A percentile compares a stretch with the other conserved stretches of the same genome.
These are phyloP conservation scores for Zaprionus lachaisei DNA, from an alignment of 1,140 invertebrate species.

Conservation along the genomic window DNA sequence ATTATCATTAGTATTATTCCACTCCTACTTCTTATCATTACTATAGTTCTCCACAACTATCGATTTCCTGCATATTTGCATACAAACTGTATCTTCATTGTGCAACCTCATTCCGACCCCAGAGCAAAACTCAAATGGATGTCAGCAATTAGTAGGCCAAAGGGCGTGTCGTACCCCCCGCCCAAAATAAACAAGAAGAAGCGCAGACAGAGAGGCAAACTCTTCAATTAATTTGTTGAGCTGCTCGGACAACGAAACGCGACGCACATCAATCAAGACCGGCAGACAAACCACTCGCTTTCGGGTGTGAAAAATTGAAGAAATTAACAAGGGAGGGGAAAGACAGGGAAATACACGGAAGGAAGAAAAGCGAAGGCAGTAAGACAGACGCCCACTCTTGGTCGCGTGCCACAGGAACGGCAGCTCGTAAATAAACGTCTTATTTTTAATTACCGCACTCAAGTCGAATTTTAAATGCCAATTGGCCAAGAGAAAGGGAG, in stretches of 20 bases:
- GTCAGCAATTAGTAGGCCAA: conserved; percentile 72
- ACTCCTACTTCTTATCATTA: neutral
- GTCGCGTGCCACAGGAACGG: conserved; percentile 63
- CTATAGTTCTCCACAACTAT: neutral
- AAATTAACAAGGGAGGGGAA: conserved; percentile 21
- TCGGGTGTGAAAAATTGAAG: conserved; percentile 63
- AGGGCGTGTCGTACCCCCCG: conserved; percentile 43
- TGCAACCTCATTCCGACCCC: neutral
- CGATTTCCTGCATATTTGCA: neutral
- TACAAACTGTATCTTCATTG: neutral
- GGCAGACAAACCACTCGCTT: conserved; percentile 24
- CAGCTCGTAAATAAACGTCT: conserved; percentile 72
- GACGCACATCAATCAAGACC: conserved; percentile 68
- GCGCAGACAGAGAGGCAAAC: conserved; percentile 25
- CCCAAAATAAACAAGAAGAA: conserved; percentile 13
- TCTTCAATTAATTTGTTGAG: conserved; percentile 78
- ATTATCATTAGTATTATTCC: neutral
- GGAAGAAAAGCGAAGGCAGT: neutral
- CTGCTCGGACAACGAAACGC: conserved; percentile 58
- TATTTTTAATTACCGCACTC: conserved; percentile 77
- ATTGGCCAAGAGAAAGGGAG: conserved; percentile 5
- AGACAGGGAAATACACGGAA: conserved; percentile 4
- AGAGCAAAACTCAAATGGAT: conserved; percentile 62
- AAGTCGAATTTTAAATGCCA: conserved; percentile 60
- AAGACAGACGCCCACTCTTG: conserved; percentile 17